These are phyloP conservation scores for Drosophila mayri DNA, from an alignment of 1,140 invertebrate species.

Conservation along the genomic window DNA sequence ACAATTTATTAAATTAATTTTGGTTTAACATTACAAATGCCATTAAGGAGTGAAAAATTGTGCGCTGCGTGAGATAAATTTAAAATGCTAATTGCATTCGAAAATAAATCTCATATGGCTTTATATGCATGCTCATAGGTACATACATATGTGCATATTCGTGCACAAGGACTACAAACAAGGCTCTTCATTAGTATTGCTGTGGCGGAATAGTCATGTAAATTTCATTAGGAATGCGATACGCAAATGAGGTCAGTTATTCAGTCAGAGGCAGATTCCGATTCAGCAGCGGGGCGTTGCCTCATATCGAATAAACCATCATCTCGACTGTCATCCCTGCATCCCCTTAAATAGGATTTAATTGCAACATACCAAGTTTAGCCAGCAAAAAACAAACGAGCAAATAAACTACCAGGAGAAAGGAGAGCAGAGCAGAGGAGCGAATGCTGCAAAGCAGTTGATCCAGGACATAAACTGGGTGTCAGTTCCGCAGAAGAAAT, in stretches of 20 bases:
- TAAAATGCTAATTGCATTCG: constrained; percentile 79
- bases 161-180: constrained; percentile 26
- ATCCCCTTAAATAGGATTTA: constrained; percentile 33
- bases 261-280: constrained; percentile 15
- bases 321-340: constrained; percentile 17
- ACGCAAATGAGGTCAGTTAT: constrained; percentile 54
- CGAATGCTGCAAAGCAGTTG: constrained; percentile 25
- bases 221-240: constrained; percentile 54
- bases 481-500: constrained; percentile 47
- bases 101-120: constrained; percentile 69
- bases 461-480: constrained; percentile 44
- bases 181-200: constrained; percentile 64
- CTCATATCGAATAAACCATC: constrained; percentile 14
- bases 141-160: constrained; percentile 4
- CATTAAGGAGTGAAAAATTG: constrained; percentile 51
- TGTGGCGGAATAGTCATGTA: constrained; percentile 42
- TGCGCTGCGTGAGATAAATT: constrained; percentile 49
- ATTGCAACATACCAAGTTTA: constrained; percentile 46
- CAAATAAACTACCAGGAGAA: constrained; percentile 38
- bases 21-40: constrained; percentile 64
- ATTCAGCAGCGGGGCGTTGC: constrained; percentile 3
- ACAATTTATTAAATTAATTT: constrained; percentile 64
- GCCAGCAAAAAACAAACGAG: constrained; percentile 42
- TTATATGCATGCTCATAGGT: constrained; percentile 12
- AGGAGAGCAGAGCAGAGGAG: neutral